Base-by-base conservation (phyloP, 2,888 invertebrate species). In the Eutolmus rufibarbis region DNA sequence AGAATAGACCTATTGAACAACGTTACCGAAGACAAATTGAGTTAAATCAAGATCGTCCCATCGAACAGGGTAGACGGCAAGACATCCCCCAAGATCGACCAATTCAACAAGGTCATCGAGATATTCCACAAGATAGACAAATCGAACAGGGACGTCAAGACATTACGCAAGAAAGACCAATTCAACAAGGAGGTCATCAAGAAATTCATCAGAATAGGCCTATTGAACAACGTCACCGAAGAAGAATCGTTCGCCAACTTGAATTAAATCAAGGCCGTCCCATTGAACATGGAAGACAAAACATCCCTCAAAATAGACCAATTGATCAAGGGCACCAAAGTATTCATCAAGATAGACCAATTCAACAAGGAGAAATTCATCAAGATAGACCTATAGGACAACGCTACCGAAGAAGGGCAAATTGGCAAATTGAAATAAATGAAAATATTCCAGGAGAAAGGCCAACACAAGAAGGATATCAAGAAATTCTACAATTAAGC, bases 231-330 rank as follows among this genome's bases (percentile, higher is more conserved):
- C 40, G 40, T 14, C 9, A 76, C 34, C 31, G 51, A 16, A 28
- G 51, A 43, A 40, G 78, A 16, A 2, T 78, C 23, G 56, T 19
- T 16, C 19, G 81, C 12, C 82, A 56, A 82, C 14, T 57, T 34
- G 34, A 76, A 28, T 34, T 57, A 34, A 31, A 57, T 37, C 57
- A 82, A 40, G 82, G 66, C 7, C 82, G 82, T 5, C 34, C 28
- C 5, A 66, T 82, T 19, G 31, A 82, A 34, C 40, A 16, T 14
- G n/a, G 37, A 34, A 37, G n/a, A 4, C 76, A 76, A 40, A 16
- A 37, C n/a, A 12, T 76, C 16, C 57, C 56, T 16, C 84, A 84
- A 66, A 40, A 85, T n/a, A 40, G 85, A 85, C 74, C 85, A 43
- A 85, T 85, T 28, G n/a, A 85, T 9, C 31, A 51, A 5, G 56